phyloP scores from a whole-genome alignment of 1,140 invertebrate genomes.

The Drosophila nasuta region DNA sequence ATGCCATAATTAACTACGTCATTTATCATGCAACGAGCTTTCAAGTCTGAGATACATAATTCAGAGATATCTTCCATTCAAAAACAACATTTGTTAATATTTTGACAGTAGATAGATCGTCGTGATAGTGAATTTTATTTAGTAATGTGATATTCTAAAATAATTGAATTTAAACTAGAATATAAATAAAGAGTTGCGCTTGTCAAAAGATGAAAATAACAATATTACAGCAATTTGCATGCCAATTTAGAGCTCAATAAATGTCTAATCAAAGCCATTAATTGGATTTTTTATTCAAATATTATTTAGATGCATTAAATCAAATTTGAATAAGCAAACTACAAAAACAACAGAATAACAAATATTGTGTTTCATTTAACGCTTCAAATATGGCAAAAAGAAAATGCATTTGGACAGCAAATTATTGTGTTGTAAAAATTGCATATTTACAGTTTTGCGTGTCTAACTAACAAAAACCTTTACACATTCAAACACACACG shows the following conservation, averaged over 20 bases:
- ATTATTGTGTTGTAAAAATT: constrained; percentile 49
- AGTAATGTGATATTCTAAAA: neutral
- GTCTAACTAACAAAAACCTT: constrained; percentile 59
- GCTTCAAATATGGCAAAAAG: constrained; percentile 51
- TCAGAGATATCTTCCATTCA: neutral
- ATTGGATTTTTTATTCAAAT: constrained; percentile 22
- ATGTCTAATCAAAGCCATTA: constrained; percentile 34
- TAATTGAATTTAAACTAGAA: neutral
- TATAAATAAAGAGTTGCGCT: neutral
- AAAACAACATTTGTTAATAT: constrained; percentile 6
- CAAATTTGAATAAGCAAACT: constrained; percentile 28
- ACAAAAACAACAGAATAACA: constrained; percentile 29
- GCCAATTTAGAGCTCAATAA: constrained; percentile 6
- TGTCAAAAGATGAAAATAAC: neutral
- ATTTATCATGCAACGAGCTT: constrained; percentile 60
- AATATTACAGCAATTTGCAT: constrained; percentile 25
- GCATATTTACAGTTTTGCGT: constrained; percentile 54
- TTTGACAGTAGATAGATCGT: constrained; percentile 4
- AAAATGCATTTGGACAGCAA: constrained; percentile 34
- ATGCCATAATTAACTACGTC: constrained; percentile 53
- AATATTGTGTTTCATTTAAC: constrained; percentile 66
- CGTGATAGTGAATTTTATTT: neutral
- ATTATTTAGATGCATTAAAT: constrained; percentile 38
- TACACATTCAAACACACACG: neutral
- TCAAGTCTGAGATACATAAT: constrained; percentile 9